These are phyloP conservation scores for Diachasma alloeum DNA, from an alignment of 1,140 invertebrate genomes.

Conservation along the genomic window DNA sequence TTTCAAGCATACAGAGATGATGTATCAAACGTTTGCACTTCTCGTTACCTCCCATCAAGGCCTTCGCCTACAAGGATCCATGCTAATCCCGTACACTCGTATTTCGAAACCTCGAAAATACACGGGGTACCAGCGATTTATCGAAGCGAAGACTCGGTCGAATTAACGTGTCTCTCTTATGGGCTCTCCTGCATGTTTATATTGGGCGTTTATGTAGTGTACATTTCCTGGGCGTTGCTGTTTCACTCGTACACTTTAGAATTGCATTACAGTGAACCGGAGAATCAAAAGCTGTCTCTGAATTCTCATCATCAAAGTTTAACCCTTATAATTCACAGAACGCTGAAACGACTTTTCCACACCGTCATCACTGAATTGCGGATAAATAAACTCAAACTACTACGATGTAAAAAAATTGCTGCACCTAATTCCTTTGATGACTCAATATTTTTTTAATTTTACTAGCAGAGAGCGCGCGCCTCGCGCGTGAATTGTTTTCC, in stretches of 20 bases:
- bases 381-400: too few species aligned
- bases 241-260: neutral
- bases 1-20: neutral
- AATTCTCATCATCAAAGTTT: too few species aligned
- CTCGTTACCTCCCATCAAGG: conserved; percentile 9
- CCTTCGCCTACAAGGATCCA: neutral
- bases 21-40: conserved; percentile 20
- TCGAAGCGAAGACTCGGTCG: neutral
- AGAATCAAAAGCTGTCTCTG: neutral
- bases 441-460: too few species aligned
- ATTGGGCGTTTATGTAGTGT: neutral
- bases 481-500: too few species aligned
- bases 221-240: neutral
- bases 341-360: too few species aligned
- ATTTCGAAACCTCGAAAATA: neutral
- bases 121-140: neutral
- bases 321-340: too few species aligned
- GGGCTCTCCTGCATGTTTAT: neutral
- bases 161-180: neutral
- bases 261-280: neutral
- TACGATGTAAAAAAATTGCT: too few species aligned
- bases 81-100: neutral
- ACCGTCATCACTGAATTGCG: too few species aligned
- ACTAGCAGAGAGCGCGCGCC: too few species aligned
- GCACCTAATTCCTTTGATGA: too few species aligned